These are phyloP conservation scores for Sinocyclocheilus anshuiensis DNA, from an alignment of 2,113 vertebrate genomes.

Conservation along the genomic window DNA sequence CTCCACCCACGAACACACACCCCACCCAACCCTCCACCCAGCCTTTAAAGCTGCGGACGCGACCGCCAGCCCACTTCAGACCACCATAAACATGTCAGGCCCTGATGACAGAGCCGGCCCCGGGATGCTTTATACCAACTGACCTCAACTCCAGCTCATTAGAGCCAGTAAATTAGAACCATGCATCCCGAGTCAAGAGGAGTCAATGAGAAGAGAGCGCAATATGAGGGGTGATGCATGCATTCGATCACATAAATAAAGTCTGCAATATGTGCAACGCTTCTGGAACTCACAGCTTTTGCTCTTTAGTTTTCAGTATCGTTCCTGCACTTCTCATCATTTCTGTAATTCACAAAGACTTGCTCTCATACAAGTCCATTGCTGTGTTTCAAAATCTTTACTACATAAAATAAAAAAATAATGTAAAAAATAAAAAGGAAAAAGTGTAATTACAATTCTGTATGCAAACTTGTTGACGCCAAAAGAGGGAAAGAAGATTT, in stretches of 20 bases:
- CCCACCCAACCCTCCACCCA: constrained; percentile 68
- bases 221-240: constrained; percentile 16
- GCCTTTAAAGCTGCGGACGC: constrained; percentile 78
- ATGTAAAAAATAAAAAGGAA: neutral
- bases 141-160: constrained; percentile 84
- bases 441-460: neutral
- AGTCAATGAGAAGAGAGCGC: constrained; percentile 37
- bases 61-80: constrained; percentile 79
- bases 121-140: constrained; percentile 79
- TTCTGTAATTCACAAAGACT: neutral
- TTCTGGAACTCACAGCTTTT: constrained; percentile 23
- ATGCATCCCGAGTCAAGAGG: constrained; percentile 67
- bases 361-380: neutral
- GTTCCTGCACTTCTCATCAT: neutral
- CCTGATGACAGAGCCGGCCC: constrained; percentile 80
- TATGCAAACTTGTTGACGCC: neutral
- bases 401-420: neutral
- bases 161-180: constrained; percentile 81
- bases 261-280: neutral
- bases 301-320: neutral
- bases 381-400: neutral
- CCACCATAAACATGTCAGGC: constrained; percentile 81
- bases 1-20: constrained; percentile 19
- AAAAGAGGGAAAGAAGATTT: too few relatives aligned
- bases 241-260: constrained; percentile 26